Conservation (phyloP, 2,113 vertebrate genomes). For the Thomomys bottae region DNA sequence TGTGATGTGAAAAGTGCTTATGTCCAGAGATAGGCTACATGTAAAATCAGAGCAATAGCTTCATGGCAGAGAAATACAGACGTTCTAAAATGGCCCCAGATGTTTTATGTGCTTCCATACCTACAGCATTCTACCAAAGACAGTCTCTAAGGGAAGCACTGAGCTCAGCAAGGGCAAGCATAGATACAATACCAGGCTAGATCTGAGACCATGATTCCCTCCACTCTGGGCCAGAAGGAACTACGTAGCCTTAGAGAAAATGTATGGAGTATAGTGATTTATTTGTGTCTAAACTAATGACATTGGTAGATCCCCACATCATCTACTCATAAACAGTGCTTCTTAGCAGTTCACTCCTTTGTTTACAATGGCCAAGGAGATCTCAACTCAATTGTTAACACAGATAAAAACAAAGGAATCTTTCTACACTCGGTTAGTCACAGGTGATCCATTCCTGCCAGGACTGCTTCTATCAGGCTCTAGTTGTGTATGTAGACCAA, state of each 20-base stretch:
- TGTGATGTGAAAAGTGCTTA: neutral
- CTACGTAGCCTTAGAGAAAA: neutral
- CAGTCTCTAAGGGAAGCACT: neutral
- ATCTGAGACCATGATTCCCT: neutral
- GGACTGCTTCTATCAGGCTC: neutral
- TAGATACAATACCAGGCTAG: neutral
- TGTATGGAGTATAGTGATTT: neutral
- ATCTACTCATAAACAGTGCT: neutral
- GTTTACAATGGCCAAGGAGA: neutral
- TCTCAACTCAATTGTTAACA: neutral
- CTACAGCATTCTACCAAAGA: neutral
- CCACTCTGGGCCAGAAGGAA: neutral
- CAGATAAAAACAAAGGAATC: conserved; percentile 14
- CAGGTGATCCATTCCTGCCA: neutral
- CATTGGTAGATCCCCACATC: neutral
- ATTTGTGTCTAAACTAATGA: neutral
- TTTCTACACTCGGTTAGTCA: neutral
- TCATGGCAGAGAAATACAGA: neutral
- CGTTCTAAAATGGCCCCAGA: neutral
- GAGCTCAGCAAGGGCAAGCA: neutral
- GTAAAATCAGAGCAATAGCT: neutral
- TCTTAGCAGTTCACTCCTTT: neutral
- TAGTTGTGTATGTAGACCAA: neutral
- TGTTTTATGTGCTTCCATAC: neutral
- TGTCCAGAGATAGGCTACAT: neutral